These are phyloP conservation scores for Ceyx margarethae DNA, from an alignment of 2,113 vertebrate genomes.

Conservation along the genomic window DNA sequence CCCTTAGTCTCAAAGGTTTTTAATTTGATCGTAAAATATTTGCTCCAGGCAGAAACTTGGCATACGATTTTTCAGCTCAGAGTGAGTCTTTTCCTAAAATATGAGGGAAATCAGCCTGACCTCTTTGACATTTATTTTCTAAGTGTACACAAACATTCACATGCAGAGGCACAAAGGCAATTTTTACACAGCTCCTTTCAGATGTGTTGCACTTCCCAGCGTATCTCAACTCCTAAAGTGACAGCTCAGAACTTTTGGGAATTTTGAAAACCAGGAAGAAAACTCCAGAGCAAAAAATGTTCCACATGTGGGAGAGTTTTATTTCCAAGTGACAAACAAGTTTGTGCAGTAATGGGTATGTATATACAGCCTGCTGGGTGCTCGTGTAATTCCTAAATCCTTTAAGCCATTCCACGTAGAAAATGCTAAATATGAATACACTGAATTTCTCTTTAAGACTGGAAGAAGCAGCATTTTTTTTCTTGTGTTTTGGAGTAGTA, in stretches of 20 bases:
- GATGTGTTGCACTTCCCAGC: background rate
- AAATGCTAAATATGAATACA: background rate
- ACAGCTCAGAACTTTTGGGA: conserved; percentile 38
- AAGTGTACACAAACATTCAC: conserved; percentile 21
- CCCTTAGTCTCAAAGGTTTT: conserved; percentile 74
- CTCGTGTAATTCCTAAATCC: background rate
- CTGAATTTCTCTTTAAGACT: background rate
- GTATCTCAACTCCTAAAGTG: background rate
- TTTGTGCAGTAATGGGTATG: background rate
- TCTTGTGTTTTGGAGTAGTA: background rate
- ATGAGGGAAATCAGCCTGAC: conserved; percentile 16
- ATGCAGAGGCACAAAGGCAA: background rate
- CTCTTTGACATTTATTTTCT: conserved; percentile 33
- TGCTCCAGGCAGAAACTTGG: conserved; percentile 63
- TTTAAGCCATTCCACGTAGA: background rate
- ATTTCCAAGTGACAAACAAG: background rate
- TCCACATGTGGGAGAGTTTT: conserved; percentile 23
- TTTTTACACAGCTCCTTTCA: conserved; percentile 16
- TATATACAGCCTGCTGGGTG: background rate
- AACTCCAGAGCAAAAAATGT: conserved; percentile 1
- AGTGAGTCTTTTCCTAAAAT: conserved; percentile 42
- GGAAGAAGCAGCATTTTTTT: background rate
- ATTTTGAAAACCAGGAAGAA: conserved; percentile 13
- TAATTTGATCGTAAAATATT: conserved; percentile 73
- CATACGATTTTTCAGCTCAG: conserved; percentile 31